Percentiles rank a stretch among this genome's conserved stretches.
Conservation (phyloP, 2,797 vertebrate species). For the Falco berigora region DNA sequence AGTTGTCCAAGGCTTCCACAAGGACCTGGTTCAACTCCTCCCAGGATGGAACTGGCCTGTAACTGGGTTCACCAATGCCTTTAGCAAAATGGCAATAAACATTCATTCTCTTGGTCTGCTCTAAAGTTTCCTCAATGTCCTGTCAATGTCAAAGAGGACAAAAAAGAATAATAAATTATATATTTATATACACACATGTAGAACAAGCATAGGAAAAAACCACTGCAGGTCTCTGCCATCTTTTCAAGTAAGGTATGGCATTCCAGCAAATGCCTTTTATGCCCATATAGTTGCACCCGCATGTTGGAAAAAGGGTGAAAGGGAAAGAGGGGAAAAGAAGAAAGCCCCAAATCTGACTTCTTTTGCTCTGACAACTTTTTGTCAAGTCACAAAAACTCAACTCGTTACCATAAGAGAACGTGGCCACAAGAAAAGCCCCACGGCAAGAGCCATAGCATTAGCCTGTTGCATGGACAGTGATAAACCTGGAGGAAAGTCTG, state of each 20-base stretch:
- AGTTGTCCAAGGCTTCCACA: conserved; percentile 81
- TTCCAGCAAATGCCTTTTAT: background rate
- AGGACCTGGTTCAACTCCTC: conserved; percentile 81
- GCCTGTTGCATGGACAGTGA: background rate
- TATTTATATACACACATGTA: too few relatives aligned
- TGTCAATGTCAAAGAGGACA: conserved; percentile 60
- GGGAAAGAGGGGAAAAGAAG: background rate
- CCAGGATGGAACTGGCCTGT: conserved; percentile 85
- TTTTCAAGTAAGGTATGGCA: accelerated
- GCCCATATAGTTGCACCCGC: background rate
- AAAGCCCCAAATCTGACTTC: background rate
- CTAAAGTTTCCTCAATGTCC: conserved; percentile 78
- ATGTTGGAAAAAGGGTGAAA: background rate
- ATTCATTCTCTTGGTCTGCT: conserved; percentile 77
- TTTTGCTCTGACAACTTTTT: background rate
- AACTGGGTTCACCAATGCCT: conserved; percentile 83
- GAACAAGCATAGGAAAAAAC: background rate
- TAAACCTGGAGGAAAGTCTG: background rate
- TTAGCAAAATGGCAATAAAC: conserved; percentile 89
- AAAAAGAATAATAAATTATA: background rate
- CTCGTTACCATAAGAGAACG: accelerated
- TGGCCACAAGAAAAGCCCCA: background rate
- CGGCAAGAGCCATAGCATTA: background rate
- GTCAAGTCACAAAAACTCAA: background rate
- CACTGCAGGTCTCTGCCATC: background rate